Evolutionary conservation across 2,888 invertebrate genomes (phyloP).

Genomic region (Eucera pruinosa): DNA sequence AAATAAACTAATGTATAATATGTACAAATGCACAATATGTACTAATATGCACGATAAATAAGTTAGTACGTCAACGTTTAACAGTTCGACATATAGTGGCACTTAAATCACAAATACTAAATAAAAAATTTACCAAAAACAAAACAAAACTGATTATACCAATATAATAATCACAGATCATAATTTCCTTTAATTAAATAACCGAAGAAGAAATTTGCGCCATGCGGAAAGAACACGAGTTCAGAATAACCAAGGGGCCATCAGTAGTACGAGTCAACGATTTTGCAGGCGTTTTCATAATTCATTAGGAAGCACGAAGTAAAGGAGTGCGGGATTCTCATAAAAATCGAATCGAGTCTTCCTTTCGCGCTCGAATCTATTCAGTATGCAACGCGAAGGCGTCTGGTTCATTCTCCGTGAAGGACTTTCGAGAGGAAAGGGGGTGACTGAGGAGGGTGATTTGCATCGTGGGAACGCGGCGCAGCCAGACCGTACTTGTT

Average conservation of each 20-base stretch:
- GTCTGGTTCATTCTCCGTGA: constrained; percentile 54
- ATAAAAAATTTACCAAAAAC: too few species aligned
- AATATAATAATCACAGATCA: too few species aligned
- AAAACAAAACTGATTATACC: too few species aligned
- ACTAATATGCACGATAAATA: neutral
- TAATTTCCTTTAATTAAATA: neutral
- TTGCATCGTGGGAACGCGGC: constrained; percentile 56
- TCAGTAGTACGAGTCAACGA: constrained; percentile 44
- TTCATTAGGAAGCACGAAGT: constrained; percentile 2
- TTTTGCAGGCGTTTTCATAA: constrained; percentile 3
- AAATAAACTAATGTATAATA: too few species aligned
- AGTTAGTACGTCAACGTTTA: neutral
- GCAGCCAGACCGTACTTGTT: constrained; percentile 13
- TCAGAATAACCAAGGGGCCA: too few species aligned
- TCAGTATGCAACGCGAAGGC: constrained; percentile 51
- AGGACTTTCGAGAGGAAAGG: constrained; percentile 28
- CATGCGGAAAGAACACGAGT: neutral
- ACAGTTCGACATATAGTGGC: neutral
- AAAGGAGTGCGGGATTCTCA: constrained; percentile 14
- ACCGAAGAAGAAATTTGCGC: neutral
- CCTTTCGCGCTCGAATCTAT: constrained; percentile 23
- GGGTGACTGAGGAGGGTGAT: constrained; percentile 41
- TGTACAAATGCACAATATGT: too few species aligned
- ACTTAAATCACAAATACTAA: too few species aligned
- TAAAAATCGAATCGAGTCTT: constrained; percentile 19